Evolutionary conservation across 53 echinoderm and acorn worm species (phyloP), one percentile per base, ranked within the genome.

Genomic region (Crossaster papposus): DNA sequence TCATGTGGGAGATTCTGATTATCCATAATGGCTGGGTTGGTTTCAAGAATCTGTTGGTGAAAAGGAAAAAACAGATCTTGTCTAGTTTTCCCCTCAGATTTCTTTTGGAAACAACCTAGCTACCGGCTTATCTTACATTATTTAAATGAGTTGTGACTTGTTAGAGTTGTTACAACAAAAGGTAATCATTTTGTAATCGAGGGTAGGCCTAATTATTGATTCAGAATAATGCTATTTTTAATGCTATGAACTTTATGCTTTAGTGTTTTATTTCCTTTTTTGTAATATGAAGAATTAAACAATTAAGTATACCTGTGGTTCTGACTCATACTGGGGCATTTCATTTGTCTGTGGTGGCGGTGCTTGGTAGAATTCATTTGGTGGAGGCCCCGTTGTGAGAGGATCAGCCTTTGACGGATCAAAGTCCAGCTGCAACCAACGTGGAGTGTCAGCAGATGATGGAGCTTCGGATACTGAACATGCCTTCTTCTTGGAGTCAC

Each of bases 371-470:
- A 34, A 28, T 23, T 13, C 1, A n/a, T 30, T 58, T 15, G 17
- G 14, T 34, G 76, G 26, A 33, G 64, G 58, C 35, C 52, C 30
- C 28, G 81, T 18, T 32, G 10, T 54, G 11, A 22, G 0, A 7
- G 54, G 17, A 28, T 24, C 79, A 14, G 26, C 30, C 14, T 26
- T 30, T 22, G 79, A 26, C 54, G 82, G 65, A 31, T 82, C 26
- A 26, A 68, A 82, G 82, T 68, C 44, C 22, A 68, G 65, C 37
- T 82, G 82, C 24, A 82, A 6, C 82, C 82, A 82, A 15, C 26
- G 38, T 24, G 82, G 82, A n/a, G 36, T 65, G n/a, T 81, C 81
- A 2, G 74, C 20, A 73, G 74, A 14, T 2, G 13, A 12, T 68
- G 4, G 68, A 73, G 14, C 13, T 73, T 9, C 30, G 11, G 30